These are phyloP conservation scores for Leucophenga maculata DNA, from an alignment of 2,888 invertebrate species.

Conservation along the genomic window DNA sequence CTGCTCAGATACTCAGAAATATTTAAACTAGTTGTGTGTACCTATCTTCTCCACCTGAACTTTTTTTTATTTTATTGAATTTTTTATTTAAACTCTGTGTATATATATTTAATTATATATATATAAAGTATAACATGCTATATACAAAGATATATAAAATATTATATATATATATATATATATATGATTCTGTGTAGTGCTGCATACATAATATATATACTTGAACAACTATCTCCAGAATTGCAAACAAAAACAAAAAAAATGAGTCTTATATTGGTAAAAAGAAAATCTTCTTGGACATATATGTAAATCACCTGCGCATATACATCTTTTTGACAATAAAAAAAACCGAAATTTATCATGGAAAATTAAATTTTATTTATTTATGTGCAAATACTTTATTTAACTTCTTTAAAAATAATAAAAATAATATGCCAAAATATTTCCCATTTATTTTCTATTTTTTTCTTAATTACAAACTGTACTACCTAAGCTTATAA, in stretches of 20 bases:
- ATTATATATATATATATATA: constrained; percentile 42
- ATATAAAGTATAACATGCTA: too few relatives aligned
- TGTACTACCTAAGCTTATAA: constrained; percentile 14
- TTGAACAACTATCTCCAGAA: constrained; percentile 45
- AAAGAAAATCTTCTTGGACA: constrained; percentile 28
- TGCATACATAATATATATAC: too few relatives aligned
- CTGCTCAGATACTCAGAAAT: constrained; percentile 22
- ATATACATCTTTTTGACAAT: constrained; percentile 52
- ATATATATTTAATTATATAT: background rate
- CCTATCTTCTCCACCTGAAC: constrained; percentile 61
- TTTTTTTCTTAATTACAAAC: constrained; percentile 24
- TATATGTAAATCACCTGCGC: constrained; percentile 45
- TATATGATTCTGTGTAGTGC: constrained; percentile 49
- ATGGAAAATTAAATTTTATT: constrained; percentile 25
- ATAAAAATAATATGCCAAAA: too few relatives aligned
- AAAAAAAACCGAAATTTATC: constrained; percentile 33
- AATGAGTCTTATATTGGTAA: constrained; percentile 32
- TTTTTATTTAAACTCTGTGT: background rate
- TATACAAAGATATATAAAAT: background rate
- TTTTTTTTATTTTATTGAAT: background rate
- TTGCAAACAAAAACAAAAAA: too few relatives aligned
- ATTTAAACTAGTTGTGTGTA: constrained; percentile 45
- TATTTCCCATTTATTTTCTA: constrained; percentile 29
- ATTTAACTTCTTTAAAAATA: too few relatives aligned
- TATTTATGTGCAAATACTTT: constrained; percentile 5